Base-by-base conservation (phyloP, 2,797 vertebrate genomes). In the Salarias fasciatus region DNA sequence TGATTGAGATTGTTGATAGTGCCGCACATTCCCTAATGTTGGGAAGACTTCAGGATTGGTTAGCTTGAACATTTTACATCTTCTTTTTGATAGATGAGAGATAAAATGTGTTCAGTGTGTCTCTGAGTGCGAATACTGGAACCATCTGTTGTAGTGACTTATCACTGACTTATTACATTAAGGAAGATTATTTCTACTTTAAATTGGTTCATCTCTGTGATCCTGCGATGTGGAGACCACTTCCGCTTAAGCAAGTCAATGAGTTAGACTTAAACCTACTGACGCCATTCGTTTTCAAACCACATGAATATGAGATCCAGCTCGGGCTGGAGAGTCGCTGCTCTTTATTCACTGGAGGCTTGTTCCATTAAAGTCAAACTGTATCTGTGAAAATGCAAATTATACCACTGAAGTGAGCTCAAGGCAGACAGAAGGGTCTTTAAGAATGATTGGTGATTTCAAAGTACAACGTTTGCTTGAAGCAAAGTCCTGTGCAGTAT, bases 221-320 rank as follows among this genome's bases (percentile, higher is more conserved):
- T 77, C 82, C 72, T 76, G 69, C 85, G 74, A 77, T 37, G 5
- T 12, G 36, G 29, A 69, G 47, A 69, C 59, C 76, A 83, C 83
- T 76, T 57, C 63, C 53, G 63, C 63, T 69, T 73, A 51, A 69
- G 24, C 57, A 51, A 85, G 69, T 52, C 53, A 67, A 71, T 63
- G 28, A 84, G 79, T 70, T 57, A 46, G 41, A 63, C 52, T 63
- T 47, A 40, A 67, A 68, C 56, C 59, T 56, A 72, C 50, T 44
- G 37, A 11, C 70, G 64, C 58, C 75, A 72, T 40, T 82, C 53
- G 73, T 70, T 77, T 54, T 30, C 66, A 29, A 74, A 53, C 54
- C 29, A 53, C 56, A 65, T 63, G 69, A 58, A 68, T 52, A 46
- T 55, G 56, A 58, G 53, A 59, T 15, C 59, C 35, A 60, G 40